Evolutionary conservation across 2,113 vertebrate genomes (phyloP), one percentile per base, ranked within the genome.

Genomic region (Aegithalos caudatus): DNA sequence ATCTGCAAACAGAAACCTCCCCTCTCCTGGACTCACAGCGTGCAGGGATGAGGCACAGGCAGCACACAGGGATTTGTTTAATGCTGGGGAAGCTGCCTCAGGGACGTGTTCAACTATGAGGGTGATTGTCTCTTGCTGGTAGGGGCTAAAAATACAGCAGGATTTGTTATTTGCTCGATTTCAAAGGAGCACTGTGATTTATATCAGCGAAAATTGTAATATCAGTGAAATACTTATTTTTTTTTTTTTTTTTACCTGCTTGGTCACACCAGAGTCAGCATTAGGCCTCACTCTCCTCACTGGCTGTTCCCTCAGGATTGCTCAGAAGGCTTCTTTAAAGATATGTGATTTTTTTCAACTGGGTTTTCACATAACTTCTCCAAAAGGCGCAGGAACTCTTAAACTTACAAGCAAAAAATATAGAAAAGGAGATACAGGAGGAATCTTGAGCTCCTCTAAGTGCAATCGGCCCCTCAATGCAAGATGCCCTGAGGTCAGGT

Each of bases 1-100:
- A 18, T 51, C 57, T 72, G n/a, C 21, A 53, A 45, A 23, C 37
- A 72, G 18, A 31, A 65, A 17, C 8, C 22, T 14, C 9, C 8
- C 1, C 13, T 83, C 29, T 65, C 37, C 66, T 80, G 62, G 28
- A 17, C 14, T 80, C 42, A 9, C 5, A 57, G 21, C 0, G 0
- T 29, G 31, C 71, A 76, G 31, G 4, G 28, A 28, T 7, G 67
- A 35, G 44, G 27, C 72, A 28, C 42, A 53, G 27, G 57, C 47
- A 57, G n/a, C 27, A 24, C 27, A 24, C 15, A 23, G 40, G 21
- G 13, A 2, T 29, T 10, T 29, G 48, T 27, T 64, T 45, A 74
- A 33, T 15, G 25, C 29, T 11, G 15, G 19, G 15, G 28, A 5
- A 24, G 28, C 5, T 47, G 42, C 47, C n/a, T 27, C 12, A 25